Evolutionary conservation across 2,888 invertebrate genomes (phyloP).

Genomic region (Pelosia muscerda): DNA sequence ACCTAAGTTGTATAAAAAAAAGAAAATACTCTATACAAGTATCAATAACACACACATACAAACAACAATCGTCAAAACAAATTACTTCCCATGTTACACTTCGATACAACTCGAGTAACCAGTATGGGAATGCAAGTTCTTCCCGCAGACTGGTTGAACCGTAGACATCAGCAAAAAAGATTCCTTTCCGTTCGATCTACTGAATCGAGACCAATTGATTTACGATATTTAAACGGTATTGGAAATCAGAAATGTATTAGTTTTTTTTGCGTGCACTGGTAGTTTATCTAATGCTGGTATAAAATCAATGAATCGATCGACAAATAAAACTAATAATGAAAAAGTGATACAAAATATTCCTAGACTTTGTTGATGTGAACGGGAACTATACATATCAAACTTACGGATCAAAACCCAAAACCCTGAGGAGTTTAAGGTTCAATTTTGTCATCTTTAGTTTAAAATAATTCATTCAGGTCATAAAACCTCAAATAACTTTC

Average conservation of each 20-base stretch:
- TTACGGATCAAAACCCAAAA: no score
- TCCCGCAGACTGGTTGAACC: not conserved
- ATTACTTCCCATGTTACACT: constrained; percentile 40
- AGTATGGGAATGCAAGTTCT: constrained; percentile 24
- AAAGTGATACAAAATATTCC: no score
- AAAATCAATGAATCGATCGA: no score
- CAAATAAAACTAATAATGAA: no score
- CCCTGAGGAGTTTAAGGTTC: no score
- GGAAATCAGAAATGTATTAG: not conserved
- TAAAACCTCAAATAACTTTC: no score
- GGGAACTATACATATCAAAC: no score
- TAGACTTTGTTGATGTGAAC: no score
- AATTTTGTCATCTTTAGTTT: no score
- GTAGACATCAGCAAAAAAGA: constrained; percentile 9
- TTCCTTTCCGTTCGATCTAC: constrained; percentile 8
- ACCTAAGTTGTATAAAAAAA: no score
- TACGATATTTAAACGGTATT: constrained; percentile 8
- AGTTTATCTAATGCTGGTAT: not conserved
- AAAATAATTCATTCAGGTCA: no score
- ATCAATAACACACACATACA: not conserved
- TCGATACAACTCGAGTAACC: constrained; percentile 21
- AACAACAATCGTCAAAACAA: not conserved
- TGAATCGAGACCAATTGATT: constrained; percentile 9
- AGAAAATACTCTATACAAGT: not conserved
- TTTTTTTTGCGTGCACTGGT: not conserved